Base-by-base conservation (phyloP, 2,113 vertebrate species). In the Seriola rivoliana region DNA sequence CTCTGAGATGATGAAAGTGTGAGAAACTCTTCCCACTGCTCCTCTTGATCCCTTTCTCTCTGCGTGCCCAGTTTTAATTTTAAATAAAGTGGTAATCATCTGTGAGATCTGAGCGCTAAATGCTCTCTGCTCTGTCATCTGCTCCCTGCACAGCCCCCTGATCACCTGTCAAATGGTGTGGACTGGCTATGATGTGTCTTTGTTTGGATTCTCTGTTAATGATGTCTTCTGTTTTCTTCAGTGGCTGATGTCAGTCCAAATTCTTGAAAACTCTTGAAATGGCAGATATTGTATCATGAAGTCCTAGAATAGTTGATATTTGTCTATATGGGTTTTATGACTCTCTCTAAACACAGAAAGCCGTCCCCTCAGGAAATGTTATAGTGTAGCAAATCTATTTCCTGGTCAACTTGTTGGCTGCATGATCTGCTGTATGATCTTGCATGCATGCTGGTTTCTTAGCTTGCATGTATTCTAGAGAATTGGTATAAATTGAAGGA, bases 1-100 rank as follows among this genome's bases (percentile, higher is more conserved):
- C 66, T 69, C 7, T 75, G 29, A 75, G 69, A 78, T 89, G 91
- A 90, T 89, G 89, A 82, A 92, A 92, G 83, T 65, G 54, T 81
- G 66, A 82, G 87, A 80, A 84, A 92, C 40, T 25, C 36, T n/a
- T 81, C 34, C 21, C 34, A 38, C 69, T 36, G 42, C 36, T 78
- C 57, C 25, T 48, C 57, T 70, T 80, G 63, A 71, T 68, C 58
- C 50, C 63, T 21, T 50, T 78, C 73, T 29, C 62, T 82, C 75
- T 60, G 71, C 82, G 48, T 34, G 68, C 38, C 46, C 59, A 42
- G 62, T 63, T 69, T 62, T 46, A 59, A 40, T 44, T 54, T 42
- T 62, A 32, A 82, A 82, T 82, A 72, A 67, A 48, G 58, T 2
- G 8, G 7, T 21, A 52, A n/a, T 52, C 50, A 52, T 52, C 50